Evolutionary conservation across 2,113 vertebrate species (phyloP).

Genomic region (Crotophaga sulcirostris): DNA sequence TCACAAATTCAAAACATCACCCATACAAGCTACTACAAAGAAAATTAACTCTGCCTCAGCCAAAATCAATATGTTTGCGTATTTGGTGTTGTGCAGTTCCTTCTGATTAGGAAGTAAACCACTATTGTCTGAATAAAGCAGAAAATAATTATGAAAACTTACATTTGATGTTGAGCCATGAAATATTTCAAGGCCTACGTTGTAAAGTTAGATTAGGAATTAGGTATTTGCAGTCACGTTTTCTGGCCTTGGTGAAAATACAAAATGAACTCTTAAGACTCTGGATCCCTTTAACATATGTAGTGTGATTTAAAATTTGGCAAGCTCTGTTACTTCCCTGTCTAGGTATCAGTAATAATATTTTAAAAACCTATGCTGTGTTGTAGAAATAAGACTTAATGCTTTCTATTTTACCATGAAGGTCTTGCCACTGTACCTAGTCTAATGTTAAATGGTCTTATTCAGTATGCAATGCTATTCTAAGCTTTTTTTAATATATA

Average conservation of each 20-base stretch:
- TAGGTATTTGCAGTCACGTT: neutral
- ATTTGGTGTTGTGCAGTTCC: neutral
- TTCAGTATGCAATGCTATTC: neutral
- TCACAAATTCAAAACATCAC: neutral
- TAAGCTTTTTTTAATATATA: neutral
- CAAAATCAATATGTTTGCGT: fast-evolving
- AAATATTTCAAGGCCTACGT: neutral
- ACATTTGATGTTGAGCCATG: neutral
- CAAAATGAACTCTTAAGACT: neutral
- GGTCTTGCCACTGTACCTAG: neutral
- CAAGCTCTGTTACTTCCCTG: neutral
- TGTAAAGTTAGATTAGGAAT: neutral
- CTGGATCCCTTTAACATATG: neutral
- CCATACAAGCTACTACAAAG: neutral
- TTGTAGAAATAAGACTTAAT: neutral
- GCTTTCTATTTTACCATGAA: neutral
- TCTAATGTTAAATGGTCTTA: neutral
- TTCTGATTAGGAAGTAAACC: neutral
- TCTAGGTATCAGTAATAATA: neutral
- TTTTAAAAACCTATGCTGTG: neutral
- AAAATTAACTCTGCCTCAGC: neutral
- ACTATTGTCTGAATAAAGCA: neutral
- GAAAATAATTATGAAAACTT: neutral
- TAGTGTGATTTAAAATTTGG: neutral
- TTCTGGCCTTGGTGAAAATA: neutral